These are phyloP conservation scores for Erinaceus europaeus DNA, from an alignment of 2,113 vertebrate genomes.

Conservation along the genomic window DNA sequence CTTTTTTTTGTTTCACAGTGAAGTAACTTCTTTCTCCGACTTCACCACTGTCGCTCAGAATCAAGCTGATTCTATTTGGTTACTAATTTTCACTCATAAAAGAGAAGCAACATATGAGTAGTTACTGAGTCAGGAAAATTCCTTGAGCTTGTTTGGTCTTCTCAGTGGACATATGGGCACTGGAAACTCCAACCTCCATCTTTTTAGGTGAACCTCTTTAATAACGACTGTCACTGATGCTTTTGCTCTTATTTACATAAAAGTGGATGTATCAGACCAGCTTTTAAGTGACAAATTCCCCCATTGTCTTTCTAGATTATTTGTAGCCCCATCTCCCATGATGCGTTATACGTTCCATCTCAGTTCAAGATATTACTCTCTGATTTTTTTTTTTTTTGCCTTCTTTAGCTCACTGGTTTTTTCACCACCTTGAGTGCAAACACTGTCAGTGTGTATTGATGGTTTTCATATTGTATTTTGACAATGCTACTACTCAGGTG, in stretches of 20 bases:
- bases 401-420: neutral
- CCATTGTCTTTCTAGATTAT: neutral
- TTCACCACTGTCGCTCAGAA: constrained; percentile 4
- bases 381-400: neutral
- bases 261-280: neutral
- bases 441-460: constrained; percentile 47
- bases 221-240: no score
- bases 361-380: neutral
- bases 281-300: neutral
- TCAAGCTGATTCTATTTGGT: constrained; percentile 7
- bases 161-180: neutral
- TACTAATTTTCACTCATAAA: neutral
- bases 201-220: neutral
- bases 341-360: neutral
- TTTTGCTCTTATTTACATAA: constrained; percentile 51
- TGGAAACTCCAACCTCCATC: neutral
- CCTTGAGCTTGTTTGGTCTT: neutral
- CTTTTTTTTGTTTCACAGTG: neutral
- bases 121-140: neutral
- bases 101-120: neutral
- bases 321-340: neutral
- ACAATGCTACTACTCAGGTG: constrained; percentile 52
- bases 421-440: constrained; percentile 7
- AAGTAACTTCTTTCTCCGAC: neutral
- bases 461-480: constrained; percentile 49